Percentiles rank a stretch among this genome's conserved stretches.
Evolutionary conservation across 1,140 invertebrate genomes (phyloP).

Genomic region (Drosophila pachea): DNA sequence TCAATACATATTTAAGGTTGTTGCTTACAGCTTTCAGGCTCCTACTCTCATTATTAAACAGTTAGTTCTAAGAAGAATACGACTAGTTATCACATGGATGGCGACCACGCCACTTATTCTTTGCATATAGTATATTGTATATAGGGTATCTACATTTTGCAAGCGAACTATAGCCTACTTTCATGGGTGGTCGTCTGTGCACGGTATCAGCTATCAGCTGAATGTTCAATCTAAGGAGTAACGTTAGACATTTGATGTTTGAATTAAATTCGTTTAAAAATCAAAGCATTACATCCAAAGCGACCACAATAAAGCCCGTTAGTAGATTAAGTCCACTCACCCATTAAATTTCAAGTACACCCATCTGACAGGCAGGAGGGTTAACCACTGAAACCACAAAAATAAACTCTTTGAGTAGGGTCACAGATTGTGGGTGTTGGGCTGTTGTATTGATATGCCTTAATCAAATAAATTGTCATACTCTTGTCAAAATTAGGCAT

Average conservation of each 20-base stretch:
- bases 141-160: too few species aligned
- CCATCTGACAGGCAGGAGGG: constrained; percentile 3
- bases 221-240: too few species aligned
- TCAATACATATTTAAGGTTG: constrained; percentile 32
- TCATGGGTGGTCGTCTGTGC: too few species aligned
- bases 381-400: constrained; percentile 48
- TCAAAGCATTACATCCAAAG: background rate
- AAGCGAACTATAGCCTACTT: too few species aligned
- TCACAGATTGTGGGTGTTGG: background rate
- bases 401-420: constrained; percentile 51
- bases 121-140: too few species aligned
- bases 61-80: too few species aligned
- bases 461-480: constrained; percentile 21
- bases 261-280: background rate
- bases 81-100: too few species aligned
- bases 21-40: constrained; percentile 3
- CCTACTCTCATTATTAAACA: too few species aligned
- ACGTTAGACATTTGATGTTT: too few species aligned
- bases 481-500: background rate
- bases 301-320: constrained; percentile 63
- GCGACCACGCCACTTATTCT: too few species aligned
- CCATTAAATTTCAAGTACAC: constrained; percentile 58
- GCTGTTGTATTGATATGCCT: constrained; percentile 14
- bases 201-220: too few species aligned
- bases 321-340: constrained; percentile 65